Evolutionary conservation across 2,797 vertebrate species (phyloP).

Genomic region (Malacoraja senta): DNA sequence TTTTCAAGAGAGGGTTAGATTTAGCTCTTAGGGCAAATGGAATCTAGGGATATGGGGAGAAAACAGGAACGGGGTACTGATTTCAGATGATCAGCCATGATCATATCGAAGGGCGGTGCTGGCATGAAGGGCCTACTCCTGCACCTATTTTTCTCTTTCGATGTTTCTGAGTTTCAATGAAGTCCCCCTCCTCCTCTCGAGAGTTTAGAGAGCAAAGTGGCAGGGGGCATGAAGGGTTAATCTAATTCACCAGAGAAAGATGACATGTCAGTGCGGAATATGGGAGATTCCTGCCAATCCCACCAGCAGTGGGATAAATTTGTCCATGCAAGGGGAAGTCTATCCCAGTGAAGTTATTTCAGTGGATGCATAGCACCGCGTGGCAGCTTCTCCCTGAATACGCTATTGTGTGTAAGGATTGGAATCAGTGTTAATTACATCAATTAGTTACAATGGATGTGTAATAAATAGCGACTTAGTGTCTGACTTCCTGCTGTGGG

Average conservation of each 20-base stretch:
- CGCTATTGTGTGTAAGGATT: conserved; percentile 86
- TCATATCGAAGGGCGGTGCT: too few relatives aligned
- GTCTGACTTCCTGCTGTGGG: conserved; percentile 98
- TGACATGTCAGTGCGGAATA: conserved; percentile 29
- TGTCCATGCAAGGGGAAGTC: conserved; percentile 45
- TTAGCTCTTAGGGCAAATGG: too few relatives aligned
- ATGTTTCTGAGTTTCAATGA: too few relatives aligned
- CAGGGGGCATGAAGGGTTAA: conserved; percentile 2
- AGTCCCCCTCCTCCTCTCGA: too few relatives aligned
- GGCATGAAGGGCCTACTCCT: too few relatives aligned
- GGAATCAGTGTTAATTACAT: conserved; percentile 99
- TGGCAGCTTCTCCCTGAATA: conserved; percentile 53
- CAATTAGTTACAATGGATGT: conserved; percentile 99
- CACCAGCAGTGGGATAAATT: conserved; percentile 48
- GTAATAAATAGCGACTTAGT: conserved; percentile 99
- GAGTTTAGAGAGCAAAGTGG: neutral
- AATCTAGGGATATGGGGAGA: too few relatives aligned
- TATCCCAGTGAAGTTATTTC: conserved; percentile 36
- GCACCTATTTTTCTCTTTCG: too few relatives aligned
- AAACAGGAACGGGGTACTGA: too few relatives aligned
- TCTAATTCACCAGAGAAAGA: neutral
- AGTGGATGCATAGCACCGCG: neutral
- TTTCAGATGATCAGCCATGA: too few relatives aligned
- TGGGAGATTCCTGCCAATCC: conserved; percentile 50
- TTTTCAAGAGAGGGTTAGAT: too few relatives aligned